Conservation (phyloP, 64 coral and sea anemone species). For the Platygyra sinensis region DNA sequence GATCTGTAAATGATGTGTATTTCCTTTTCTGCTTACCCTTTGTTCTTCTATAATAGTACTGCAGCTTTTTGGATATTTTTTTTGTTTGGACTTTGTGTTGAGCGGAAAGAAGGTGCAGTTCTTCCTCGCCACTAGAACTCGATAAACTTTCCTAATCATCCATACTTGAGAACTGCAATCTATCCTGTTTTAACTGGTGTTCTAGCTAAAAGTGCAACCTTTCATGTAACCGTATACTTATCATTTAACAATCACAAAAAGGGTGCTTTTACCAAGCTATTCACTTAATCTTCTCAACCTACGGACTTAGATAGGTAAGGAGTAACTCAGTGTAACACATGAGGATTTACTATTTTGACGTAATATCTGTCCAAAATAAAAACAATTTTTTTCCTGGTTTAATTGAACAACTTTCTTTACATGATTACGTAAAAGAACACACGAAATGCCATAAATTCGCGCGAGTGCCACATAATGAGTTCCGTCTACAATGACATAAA, state of each 20-base stretch:
- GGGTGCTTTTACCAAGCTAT: slow-evolving; percentile 7
- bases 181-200: slow-evolving; percentile 9
- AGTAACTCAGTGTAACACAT: background rate
- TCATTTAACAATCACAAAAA: slow-evolving; percentile 9
- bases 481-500: background rate
- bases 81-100: no score
- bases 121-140: no score
- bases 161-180: background rate
- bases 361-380: no score
- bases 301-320: no score
- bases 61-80: no score
- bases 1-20: no score
- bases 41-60: background rate
- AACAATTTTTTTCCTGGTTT: no score
- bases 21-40: background rate
- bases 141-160: background rate
- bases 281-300: background rate
- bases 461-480: background rate
- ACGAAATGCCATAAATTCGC: background rate
- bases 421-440: background rate
- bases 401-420: no score
- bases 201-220: background rate
- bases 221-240: slow-evolving; percentile 6
- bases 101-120: slow-evolving; percentile 12
- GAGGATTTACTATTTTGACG: slow-evolving; percentile 6